phyloP scores from a whole-genome alignment of 2,113 vertebrate genomes.

The Tauraco erythrolophus region DNA sequence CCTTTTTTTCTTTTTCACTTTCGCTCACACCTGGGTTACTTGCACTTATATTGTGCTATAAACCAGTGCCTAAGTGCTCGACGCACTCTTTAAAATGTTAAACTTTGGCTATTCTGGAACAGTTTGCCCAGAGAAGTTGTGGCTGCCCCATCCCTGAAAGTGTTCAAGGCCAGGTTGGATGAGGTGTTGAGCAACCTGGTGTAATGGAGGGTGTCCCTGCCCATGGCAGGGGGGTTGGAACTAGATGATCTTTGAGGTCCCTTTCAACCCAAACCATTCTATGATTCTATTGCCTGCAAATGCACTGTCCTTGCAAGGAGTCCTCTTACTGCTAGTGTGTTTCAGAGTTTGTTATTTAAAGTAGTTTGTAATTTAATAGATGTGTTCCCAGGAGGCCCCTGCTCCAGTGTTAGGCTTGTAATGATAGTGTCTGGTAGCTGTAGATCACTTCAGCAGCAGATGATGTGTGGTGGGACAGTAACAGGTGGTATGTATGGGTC shows the following conservation, averaged over 20 bases:
- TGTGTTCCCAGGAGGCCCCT: background rate
- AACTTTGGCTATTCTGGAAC: background rate
- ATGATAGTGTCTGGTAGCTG: background rate
- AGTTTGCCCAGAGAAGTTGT: too few species aligned
- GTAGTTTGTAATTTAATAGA: background rate
- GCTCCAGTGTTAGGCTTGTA: background rate
- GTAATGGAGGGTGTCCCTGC: too few species aligned
- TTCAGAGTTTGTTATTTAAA: background rate
- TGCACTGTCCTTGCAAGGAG: background rate
- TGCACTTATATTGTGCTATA: background rate
- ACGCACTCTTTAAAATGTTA: background rate
- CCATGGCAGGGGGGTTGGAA: too few species aligned
- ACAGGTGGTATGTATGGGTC: background rate
- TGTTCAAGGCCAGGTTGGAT: too few species aligned
- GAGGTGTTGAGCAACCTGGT: too few species aligned
- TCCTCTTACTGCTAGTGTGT: background rate
- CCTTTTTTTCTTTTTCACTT: background rate
- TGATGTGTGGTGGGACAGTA: background rate
- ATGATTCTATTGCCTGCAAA: background rate
- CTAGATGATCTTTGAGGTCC: too few species aligned
- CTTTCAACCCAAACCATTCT: too few species aligned
- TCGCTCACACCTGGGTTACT: accelerated
- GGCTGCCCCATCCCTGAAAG: too few species aligned
- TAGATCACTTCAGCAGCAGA: background rate
- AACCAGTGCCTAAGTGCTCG: background rate